Conservation (phyloP, 2,888 invertebrate genomes). For the Strigamia transsilvanica region DNA sequence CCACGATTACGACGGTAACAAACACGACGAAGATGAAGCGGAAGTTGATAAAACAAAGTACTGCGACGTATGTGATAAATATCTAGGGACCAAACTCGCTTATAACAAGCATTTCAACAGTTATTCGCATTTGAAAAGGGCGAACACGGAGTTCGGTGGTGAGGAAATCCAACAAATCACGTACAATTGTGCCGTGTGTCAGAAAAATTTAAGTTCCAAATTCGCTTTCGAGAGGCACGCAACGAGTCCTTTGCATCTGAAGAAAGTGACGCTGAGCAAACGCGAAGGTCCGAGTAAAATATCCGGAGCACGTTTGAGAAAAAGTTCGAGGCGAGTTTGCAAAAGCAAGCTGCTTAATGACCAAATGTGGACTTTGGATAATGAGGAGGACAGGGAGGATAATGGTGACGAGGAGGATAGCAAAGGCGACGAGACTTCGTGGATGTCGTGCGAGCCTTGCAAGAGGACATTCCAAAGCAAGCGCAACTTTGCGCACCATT, state of each 20-base stretch:
- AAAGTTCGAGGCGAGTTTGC: background rate
- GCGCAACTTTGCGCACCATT: conserved; percentile 61
- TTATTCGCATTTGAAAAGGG: conserved; percentile 40
- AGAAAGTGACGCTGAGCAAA: background rate
- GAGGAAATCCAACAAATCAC: background rate
- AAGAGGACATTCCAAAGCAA: conserved; percentile 61
- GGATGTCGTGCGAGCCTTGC: conserved; percentile 59
- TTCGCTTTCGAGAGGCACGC: conserved; percentile 77
- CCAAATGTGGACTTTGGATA: background rate
- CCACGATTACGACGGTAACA: conserved; percentile 54
- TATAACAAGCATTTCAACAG: conserved; percentile 74
- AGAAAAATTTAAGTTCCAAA: conserved; percentile 77
- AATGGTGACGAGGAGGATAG: conserved; percentile 52
- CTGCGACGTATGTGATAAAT: conserved; percentile 82
- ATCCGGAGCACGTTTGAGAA: too few relatives aligned
- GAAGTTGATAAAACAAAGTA: conserved; percentile 67
- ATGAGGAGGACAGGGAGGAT: background rate
- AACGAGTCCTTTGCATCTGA: conserved; percentile 25
- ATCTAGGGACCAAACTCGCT: conserved; percentile 76
- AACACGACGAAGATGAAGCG: background rate
- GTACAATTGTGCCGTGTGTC: conserved; percentile 84
- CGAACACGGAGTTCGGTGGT: background rate
- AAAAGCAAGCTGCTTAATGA: conserved; percentile 1
- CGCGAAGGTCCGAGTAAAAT: background rate
- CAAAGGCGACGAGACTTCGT: background rate